Evolutionary conservation across 2,113 vertebrate species (phyloP), one percentile per base, ranked within the genome.

Genomic region (Cygnus buccinator): DNA sequence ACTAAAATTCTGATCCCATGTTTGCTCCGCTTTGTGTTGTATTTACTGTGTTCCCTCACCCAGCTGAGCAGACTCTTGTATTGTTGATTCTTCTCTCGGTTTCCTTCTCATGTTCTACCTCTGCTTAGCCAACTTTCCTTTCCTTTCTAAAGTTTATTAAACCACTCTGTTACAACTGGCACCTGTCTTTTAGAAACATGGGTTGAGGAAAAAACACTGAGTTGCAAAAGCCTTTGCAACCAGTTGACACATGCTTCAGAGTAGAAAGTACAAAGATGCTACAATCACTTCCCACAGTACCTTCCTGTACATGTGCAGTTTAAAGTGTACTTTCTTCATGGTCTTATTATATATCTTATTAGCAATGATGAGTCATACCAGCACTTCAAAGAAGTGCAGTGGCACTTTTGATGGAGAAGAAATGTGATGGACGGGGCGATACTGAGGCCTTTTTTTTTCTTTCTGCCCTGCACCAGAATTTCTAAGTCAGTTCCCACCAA

Each of bases 401-500:
- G 63, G 65, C 48, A 79, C 84, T 78, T 93, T 26, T 31, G 72
- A 57, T 48, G 46, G 48, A 87, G 52, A 73, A 76, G 62, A 89
- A 94, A 92, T 41, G 8, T 8, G 20, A 87, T 41, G 43, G 33
- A 39, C 54, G 67, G 11, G 29, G 54, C 3, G 2, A 61, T 58
- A 75, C 3, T 0, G 1, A 70, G 19, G 35, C 14, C 4, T 44
- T 61, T 81, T 43, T 35, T 61, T 59, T 10, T 1, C 3, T 46
- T 46, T 7, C 50, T 50, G 50, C 17, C 13, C 29, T 35, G 10
- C 26, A 84, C 33, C 43, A 89, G 54, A 87, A 92, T 76, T 72
- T 87, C 61, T 84, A 52, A 77, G 81, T 59, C 61, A 39, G 35
- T 92, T 88, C 35, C 43, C 61, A 84, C 61, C 31, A 2, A 0